Evolutionary conservation across 2,888 invertebrate species (phyloP).

Genomic region (Tenthredo notha): DNA sequence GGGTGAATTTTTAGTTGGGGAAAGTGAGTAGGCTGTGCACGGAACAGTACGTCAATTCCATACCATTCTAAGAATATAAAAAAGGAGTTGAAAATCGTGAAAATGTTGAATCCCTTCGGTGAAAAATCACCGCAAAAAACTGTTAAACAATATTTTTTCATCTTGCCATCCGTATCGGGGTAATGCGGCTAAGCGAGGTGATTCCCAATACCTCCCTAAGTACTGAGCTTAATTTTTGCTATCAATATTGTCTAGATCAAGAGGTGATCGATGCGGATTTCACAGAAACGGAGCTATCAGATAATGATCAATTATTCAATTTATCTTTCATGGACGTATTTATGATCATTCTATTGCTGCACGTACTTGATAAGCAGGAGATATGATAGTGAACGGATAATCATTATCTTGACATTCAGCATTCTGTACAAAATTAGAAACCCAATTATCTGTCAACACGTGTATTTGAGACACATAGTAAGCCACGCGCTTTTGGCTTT

Average conservation of each 20-base stretch:
- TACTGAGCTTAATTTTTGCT: background rate
- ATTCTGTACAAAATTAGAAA: background rate
- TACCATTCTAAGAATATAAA: background rate
- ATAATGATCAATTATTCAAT: background rate
- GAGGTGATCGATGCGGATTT: background rate
- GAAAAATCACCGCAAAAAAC: background rate
- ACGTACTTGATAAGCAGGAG: background rate
- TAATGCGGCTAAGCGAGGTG: background rate
- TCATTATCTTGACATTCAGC: background rate
- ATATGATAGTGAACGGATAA: background rate
- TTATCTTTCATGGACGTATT: background rate
- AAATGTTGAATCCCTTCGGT: background rate
- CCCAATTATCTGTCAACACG: background rate
- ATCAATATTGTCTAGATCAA: background rate
- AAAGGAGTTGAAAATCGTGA: background rate
- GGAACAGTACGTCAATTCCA: conserved; percentile 70
- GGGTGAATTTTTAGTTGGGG: conserved; percentile 55
- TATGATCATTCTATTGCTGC: background rate
- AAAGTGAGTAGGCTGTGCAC: conserved; percentile 66
- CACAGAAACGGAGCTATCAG: background rate
- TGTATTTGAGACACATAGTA: background rate
- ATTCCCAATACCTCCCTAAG: background rate
- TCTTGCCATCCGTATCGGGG: background rate
- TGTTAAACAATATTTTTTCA: background rate
- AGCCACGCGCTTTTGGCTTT: background rate